Conservation (phyloP, 2,797 vertebrate species). For the Parauchenoglanis punctatus region DNA sequence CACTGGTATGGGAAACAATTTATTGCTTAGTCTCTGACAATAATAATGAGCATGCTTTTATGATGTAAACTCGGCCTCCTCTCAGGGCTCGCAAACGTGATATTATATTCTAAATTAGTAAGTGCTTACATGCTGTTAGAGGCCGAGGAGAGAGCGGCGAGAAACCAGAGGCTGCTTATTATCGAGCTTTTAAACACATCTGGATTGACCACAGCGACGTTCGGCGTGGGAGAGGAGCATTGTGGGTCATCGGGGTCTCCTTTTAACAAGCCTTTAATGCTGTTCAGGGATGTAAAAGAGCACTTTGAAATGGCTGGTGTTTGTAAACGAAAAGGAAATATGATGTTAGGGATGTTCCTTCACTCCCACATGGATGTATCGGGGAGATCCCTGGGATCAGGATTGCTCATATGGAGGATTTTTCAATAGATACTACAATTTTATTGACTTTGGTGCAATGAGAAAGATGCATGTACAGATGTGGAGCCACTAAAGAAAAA, state of each 20-base stretch:
- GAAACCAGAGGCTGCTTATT: constrained; percentile 79
- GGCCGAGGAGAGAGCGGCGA: constrained; percentile 69
- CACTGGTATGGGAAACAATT: constrained; percentile 39
- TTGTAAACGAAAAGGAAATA: neutral
- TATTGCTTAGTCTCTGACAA: constrained; percentile 42
- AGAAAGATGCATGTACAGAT: neutral
- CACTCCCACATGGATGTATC: neutral
- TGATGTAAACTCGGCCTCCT: constrained; percentile 70
- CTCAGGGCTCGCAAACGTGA: constrained; percentile 74
- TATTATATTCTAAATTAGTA: constrained; percentile 80
- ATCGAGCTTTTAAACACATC: constrained; percentile 75
- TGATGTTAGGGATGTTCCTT: neutral
- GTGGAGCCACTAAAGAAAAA: neutral
- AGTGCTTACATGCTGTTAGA: constrained; percentile 81
- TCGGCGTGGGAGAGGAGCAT: neutral
- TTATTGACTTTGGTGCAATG: neutral
- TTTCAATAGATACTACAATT: no score
- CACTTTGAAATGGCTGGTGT: neutral
- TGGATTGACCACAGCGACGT: constrained; percentile 67
- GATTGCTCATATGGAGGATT: neutral
- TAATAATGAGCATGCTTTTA: constrained; percentile 66
- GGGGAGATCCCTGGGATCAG: neutral
- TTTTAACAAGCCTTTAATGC: constrained; percentile 16
- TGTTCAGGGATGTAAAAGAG: neutral
- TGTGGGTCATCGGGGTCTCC: constrained; percentile 15